Conservation (phyloP, 2,888 invertebrate genomes). For the Microplitis deprimator region DNA sequence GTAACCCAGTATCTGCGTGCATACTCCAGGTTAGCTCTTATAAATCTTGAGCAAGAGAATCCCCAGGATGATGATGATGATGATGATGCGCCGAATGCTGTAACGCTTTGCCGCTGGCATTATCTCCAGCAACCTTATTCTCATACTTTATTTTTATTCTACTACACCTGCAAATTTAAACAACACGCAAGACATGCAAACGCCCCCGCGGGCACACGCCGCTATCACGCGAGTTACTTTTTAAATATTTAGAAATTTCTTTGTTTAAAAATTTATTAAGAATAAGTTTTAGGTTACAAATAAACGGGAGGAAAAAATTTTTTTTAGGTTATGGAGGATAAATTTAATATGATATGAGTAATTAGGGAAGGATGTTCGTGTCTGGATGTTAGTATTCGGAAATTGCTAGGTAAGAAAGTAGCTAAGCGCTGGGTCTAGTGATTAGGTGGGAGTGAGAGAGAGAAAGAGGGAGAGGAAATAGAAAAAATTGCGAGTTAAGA, state of each 20-base stretch:
- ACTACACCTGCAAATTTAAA: conserved; percentile 45
- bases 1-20: conserved; percentile 44
- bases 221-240: conserved; percentile 58
- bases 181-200: conserved; percentile 45
- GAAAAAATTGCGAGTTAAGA: conserved; percentile 25
- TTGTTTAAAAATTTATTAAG: conserved; percentile 12
- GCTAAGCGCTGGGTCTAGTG: neutral
- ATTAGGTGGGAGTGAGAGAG: neutral
- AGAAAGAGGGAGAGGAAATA: conserved; percentile 22
- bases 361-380: conserved; percentile 12
- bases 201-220: conserved; percentile 70
- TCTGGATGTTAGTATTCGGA: neutral
- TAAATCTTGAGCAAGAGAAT: too few species aligned
- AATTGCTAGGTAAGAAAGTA: conserved; percentile 25
- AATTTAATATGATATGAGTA: conserved; percentile 19
- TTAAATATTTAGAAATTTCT: neutral
- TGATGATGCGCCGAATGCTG: too few species aligned
- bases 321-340: neutral
- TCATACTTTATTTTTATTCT: conserved; percentile 31
- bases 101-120: conserved; percentile 29
- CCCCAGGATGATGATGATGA: too few species aligned
- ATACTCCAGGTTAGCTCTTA: neutral
- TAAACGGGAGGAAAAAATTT: neutral
- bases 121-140: conserved; percentile 28
- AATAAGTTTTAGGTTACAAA: neutral